phyloP scores from a whole-genome alignment of 1,140 invertebrate species.

The Drosophila kohkoa region DNA sequence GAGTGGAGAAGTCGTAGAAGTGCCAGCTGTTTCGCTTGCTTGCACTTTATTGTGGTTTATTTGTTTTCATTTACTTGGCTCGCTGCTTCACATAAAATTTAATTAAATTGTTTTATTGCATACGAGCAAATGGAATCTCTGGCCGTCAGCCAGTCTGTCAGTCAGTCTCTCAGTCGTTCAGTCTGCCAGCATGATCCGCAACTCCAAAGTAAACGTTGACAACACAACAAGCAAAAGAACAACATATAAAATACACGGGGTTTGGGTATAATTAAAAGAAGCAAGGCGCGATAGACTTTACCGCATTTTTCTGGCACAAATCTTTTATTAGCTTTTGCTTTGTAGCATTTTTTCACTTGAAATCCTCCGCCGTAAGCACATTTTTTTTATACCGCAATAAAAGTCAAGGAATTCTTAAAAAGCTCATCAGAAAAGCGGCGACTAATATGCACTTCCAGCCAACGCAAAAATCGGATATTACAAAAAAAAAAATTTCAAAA shows the following conservation, averaged over 20 bases:
- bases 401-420: background rate
- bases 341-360: constrained; percentile 20
- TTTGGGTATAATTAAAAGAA: constrained; percentile 55
- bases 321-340: constrained; percentile 63
- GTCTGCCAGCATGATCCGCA: constrained; percentile 3
- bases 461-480: background rate
- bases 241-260: background rate
- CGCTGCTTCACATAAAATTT: constrained; percentile 68
- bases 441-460: constrained; percentile 5
- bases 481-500: background rate
- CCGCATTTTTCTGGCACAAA: constrained; percentile 56
- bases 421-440: background rate
- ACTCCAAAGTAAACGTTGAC: constrained; percentile 38
- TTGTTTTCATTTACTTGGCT: constrained; percentile 70
- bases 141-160: constrained; percentile 16
- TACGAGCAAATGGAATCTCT: constrained; percentile 59
- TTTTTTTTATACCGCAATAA: constrained; percentile 9
- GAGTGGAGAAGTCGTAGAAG: constrained; percentile 11
- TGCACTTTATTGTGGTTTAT: constrained; percentile 74
- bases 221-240: constrained; percentile 10
- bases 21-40: constrained; percentile 56
- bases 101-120: constrained; percentile 78
- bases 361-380: background rate
- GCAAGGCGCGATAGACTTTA: constrained; percentile 28
- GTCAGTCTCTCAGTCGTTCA: constrained; percentile 7